Percentiles rank a stretch among this genome's conserved stretches.
Conservation (phyloP, 2,888 invertebrate species). For the Drosophila buzzatii region DNA sequence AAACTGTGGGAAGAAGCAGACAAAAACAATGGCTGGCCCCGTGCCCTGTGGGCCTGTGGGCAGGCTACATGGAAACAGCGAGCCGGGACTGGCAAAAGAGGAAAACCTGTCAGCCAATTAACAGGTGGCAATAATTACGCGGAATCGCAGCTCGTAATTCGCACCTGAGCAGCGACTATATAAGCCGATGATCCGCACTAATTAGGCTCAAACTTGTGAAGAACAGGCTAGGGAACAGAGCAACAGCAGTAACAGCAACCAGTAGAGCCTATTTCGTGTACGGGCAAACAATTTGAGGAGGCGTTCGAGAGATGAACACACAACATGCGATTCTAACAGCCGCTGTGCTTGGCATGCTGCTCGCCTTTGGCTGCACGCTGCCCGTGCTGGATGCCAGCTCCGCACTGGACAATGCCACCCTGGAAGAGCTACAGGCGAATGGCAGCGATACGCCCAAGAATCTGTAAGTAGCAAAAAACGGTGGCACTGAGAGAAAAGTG, state of each 20-base stretch:
- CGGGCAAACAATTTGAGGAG: constrained; percentile 6
- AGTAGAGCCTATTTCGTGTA: constrained; percentile 10
- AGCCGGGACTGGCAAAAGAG: background rate
- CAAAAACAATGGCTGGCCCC: constrained; percentile 61
- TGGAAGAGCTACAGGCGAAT: constrained; percentile 75
- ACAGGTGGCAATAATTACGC: constrained; percentile 75
- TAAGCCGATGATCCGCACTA: constrained; percentile 67
- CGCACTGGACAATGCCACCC: constrained; percentile 80
- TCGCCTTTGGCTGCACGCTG: constrained; percentile 70
- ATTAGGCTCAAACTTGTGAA: constrained; percentile 71
- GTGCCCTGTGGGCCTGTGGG: constrained; percentile 6
- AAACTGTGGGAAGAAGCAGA: constrained; percentile 4
- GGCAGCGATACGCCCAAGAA: constrained; percentile 82
- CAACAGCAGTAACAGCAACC: constrained; percentile 11
- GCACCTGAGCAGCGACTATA: constrained; percentile 53
- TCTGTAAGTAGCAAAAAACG: constrained; percentile 73
- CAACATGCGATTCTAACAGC: constrained; percentile 66
- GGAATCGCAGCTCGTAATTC: constrained; percentile 65
- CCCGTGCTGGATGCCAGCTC: constrained; percentile 77
- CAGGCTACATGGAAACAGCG: constrained; percentile 19
- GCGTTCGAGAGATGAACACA: constrained; percentile 57
- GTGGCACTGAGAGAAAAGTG: background rate
- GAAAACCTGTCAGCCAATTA: constrained; percentile 76
- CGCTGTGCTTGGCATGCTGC: constrained; percentile 71
- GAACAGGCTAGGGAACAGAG: constrained; percentile 56